phyloP scores from a whole-genome alignment of 2,797 vertebrate genomes.

The Vespertilio murinus region DNA sequence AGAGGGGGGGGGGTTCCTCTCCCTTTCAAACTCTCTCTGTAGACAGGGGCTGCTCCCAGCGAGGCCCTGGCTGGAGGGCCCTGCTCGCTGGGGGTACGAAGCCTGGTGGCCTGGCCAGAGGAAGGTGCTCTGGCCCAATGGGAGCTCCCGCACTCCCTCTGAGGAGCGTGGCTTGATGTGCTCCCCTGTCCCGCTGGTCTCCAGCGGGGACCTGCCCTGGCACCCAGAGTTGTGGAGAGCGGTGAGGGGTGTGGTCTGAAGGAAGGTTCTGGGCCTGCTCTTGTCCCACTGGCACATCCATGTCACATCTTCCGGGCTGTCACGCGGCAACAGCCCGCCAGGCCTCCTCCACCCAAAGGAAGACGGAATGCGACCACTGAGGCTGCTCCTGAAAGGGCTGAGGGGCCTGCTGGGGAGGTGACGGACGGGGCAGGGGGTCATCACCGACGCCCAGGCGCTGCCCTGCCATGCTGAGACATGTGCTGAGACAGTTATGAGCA shows the following conservation, averaged over 20 bases:
- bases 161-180: no score
- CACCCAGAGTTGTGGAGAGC: not conserved
- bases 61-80: not conserved
- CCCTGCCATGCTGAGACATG: no score
- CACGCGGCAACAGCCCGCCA: not conserved
- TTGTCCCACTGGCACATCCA: not conserved
- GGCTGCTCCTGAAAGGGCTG: not conserved
- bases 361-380: not conserved
- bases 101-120: not conserved
- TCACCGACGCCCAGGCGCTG: not conserved
- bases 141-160: not conserved
- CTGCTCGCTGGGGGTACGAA: rapidly evolving
- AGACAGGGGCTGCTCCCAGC: not conserved
- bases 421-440: not conserved
- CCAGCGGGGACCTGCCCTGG: not conserved
- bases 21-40: not conserved
- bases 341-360: not conserved
- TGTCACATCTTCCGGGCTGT: not conserved
- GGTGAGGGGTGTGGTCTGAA: not conserved
- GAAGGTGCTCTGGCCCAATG: not conserved
- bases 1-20: not conserved
- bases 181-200: no score
- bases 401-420: no score
- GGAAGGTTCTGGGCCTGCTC: not conserved
- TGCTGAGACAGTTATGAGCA: not conserved